Evolutionary conservation across 2,888 invertebrate species (phyloP).

Genomic region (Salticus scenicus): DNA sequence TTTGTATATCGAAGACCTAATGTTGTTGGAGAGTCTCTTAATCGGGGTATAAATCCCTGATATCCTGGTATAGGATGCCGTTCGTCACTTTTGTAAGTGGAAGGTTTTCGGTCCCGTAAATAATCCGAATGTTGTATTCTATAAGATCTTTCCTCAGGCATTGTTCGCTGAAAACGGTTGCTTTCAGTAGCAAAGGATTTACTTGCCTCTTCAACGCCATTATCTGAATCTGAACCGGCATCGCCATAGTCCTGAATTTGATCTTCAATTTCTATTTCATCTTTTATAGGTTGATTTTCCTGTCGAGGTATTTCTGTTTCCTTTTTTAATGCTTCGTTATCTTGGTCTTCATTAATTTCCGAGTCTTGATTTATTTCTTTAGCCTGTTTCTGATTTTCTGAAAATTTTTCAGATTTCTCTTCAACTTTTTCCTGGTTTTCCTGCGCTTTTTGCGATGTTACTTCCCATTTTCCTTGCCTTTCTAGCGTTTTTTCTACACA

Average conservation of each 20-base stretch:
- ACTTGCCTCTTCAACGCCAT: background rate
- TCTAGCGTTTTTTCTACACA: constrained; percentile 32
- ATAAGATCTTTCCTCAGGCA: constrained; percentile 39
- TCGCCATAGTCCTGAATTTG: constrained; percentile 1
- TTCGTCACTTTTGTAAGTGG: constrained; percentile 55
- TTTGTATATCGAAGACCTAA: constrained; percentile 67
- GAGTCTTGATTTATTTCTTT: background rate
- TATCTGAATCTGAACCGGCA: constrained; percentile 15
- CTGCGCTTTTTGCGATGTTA: constrained; percentile 1
- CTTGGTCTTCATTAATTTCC: background rate
- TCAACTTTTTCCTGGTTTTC: background rate
- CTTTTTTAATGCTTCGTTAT: background rate
- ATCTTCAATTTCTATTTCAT: constrained; percentile 17
- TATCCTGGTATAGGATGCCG: constrained; percentile 65
- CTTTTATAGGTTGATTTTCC: background rate
- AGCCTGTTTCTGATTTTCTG: no score
- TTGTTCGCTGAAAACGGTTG: constrained; percentile 33
- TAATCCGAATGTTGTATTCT: constrained; percentile 49
- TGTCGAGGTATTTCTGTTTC: background rate
- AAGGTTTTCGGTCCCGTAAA: constrained; percentile 43
- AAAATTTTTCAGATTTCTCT: background rate
- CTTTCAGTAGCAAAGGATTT: constrained; percentile 19
- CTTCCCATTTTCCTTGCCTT: background rate
- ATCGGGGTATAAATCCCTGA: constrained; percentile 58
- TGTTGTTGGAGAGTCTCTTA: constrained; percentile 60